Conservation (phyloP, 1,140 invertebrate genomes). For the Helicoverpa armigera region DNA sequence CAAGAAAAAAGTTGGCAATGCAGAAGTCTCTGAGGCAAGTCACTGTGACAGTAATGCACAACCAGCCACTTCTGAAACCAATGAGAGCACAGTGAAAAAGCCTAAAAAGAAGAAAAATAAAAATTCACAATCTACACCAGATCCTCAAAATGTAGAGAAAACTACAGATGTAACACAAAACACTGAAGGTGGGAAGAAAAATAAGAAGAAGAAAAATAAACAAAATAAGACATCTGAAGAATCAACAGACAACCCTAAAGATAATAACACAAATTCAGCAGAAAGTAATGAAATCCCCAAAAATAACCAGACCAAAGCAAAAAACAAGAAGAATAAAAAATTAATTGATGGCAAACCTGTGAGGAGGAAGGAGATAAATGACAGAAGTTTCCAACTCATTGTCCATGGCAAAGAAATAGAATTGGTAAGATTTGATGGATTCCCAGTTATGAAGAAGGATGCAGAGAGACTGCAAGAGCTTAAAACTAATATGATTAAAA, state of each 20-base stretch:
- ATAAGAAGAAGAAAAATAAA: conserved; percentile 52
- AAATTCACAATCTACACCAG: conserved; percentile 51
- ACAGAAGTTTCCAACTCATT: conserved; percentile 84
- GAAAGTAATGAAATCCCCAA: conserved; percentile 56
- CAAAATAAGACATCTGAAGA: conserved; percentile 6
- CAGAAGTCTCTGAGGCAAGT: not conserved
- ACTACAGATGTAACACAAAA: conserved; percentile 48
- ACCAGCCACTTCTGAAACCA: not conserved
- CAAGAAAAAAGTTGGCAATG: conserved; percentile 48
- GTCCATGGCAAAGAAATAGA: conserved; percentile 89
- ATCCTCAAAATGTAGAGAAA: conserved; percentile 51
- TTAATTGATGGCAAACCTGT: conserved; percentile 61
- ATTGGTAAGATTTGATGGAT: conserved; percentile 89
- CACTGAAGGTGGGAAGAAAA: conserved; percentile 23
- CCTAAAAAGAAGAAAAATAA: conserved; percentile 63
- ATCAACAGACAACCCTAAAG: not conserved
- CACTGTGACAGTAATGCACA: not conserved
- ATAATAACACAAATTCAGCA: not conserved
- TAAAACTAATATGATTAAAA: conserved; percentile 88
- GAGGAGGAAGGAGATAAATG: conserved; percentile 85
- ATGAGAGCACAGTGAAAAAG: conserved; percentile 42
- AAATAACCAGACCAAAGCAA: conserved; percentile 66
- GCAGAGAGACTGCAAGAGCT: conserved; percentile 88
- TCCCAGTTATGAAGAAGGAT: conserved; percentile 91
- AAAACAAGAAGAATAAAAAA: conserved; percentile 69